Evolutionary conservation across 2,888 invertebrate genomes (phyloP).

Genomic region (Tillus elongatus): DNA sequence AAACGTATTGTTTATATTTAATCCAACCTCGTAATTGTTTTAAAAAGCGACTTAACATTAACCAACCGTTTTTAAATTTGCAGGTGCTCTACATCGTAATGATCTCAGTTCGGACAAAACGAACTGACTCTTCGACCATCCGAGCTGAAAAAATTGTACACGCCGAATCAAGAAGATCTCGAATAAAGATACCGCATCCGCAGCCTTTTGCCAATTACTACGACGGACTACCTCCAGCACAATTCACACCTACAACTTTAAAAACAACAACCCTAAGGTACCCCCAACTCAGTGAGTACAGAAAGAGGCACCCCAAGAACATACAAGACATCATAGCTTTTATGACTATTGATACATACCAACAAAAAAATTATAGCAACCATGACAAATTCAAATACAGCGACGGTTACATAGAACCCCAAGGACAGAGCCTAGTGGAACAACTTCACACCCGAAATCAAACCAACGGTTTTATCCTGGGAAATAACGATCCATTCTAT

Average conservation of each 20-base stretch:
- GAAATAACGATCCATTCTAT: conserved; percentile 53
- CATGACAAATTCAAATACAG: conserved; percentile 1
- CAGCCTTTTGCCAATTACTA: not conserved
- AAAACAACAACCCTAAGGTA: conserved; percentile 23
- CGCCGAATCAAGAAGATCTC: no score
- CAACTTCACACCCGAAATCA: not conserved
- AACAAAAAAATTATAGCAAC: conserved; percentile 11
- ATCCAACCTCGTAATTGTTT: no score
- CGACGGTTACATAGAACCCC: conserved; percentile 9
- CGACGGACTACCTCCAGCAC: not conserved
- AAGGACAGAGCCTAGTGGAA: no score
- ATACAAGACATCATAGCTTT: conserved; percentile 34
- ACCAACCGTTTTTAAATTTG: no score
- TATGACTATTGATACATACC: conserved; percentile 16
- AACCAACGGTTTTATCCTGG: not conserved
- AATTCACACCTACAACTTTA: conserved; percentile 14
- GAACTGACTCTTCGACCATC: no score
- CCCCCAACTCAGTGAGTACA: conserved; percentile 21
- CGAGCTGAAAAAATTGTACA: no score
- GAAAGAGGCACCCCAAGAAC: conserved; percentile 28
- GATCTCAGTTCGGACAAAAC: no score
- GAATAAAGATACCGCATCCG: no score
- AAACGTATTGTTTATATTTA: no score
- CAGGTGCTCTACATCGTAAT: no score
- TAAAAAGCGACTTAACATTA: no score